These are phyloP conservation scores for Nebria brevicollis DNA, from an alignment of 2,888 invertebrate genomes.

Conservation along the genomic window DNA sequence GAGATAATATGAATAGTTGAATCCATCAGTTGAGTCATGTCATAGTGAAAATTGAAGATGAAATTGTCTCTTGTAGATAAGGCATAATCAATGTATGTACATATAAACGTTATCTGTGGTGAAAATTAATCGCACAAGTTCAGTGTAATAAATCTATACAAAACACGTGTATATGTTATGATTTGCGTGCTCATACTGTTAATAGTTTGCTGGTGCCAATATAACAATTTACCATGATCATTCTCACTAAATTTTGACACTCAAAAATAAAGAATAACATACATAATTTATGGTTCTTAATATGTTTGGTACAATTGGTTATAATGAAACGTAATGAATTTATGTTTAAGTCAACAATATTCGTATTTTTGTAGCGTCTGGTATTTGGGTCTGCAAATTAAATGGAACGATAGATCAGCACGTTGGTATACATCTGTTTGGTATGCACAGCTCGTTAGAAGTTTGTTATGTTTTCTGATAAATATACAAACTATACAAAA, in stretches of 20 bases:
- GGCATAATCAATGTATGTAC: neutral
- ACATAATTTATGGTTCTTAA: constrained; percentile 36
- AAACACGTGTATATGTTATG: neutral
- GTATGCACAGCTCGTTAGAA: neutral
- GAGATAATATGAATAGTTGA: neutral
- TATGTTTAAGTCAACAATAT: constrained; percentile 21
- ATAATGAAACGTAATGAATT: constrained; percentile 30
- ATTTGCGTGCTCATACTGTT: neutral
- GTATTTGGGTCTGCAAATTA: constrained; percentile 1
- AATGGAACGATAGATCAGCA: constrained; percentile 1
- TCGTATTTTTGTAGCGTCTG: neutral
- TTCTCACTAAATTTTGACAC: constrained; percentile 9
- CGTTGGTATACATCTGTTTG: neutral
- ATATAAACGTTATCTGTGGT: neutral
- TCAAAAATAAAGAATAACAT: neutral
- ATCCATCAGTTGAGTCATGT: neutral
- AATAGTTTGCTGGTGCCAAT: constrained; percentile 11
- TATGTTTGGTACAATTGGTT: constrained; percentile 32
- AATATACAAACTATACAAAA: neutral
- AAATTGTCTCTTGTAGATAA: neutral
- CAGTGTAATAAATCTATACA: constrained; percentile 27
- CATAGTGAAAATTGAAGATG: neutral
- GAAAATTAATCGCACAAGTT: neutral
- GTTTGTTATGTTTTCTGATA: neutral
- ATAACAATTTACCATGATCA: neutral